These are phyloP conservation scores for Peromyscus eremicus DNA, from an alignment of 2,797 vertebrate species.

Conservation along the genomic window DNA sequence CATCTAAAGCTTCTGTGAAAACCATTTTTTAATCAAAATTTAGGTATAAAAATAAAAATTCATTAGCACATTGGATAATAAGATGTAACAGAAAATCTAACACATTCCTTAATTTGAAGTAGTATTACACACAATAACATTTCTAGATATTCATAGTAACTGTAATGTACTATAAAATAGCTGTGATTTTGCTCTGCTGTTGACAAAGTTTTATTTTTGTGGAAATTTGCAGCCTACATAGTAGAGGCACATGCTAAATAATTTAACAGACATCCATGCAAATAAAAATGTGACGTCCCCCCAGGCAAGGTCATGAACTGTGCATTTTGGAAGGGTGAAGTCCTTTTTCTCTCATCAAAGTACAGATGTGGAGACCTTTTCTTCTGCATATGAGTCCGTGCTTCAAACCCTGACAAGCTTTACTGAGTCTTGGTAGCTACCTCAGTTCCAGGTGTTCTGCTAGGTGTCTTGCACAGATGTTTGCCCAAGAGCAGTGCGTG, in stretches of 20 bases:
- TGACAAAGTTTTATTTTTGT: conserved; percentile 43
- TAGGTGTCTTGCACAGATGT: conserved; percentile 23
- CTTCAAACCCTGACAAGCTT: conserved; percentile 1
- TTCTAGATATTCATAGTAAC: neutral
- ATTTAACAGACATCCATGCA: neutral
- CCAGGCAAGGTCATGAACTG: neutral
- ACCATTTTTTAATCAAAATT: conserved; percentile 22
- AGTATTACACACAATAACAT: neutral
- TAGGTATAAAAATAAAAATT: conserved; percentile 12
- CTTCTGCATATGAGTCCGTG: neutral
- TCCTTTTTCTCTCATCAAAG: neutral
- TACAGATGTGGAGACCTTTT: neutral
- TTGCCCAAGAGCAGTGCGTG: neutral
- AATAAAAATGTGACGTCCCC: neutral
- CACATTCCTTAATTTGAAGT: conserved; percentile 30
- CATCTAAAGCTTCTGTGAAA: neutral
- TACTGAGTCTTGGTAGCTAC: neutral
- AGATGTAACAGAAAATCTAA: conserved; percentile 24
- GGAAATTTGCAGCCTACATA: neutral
- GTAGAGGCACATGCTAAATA: conserved; percentile 34
- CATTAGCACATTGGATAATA: conserved; percentile 20
- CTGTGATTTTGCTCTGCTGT: neutral
- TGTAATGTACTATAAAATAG: neutral
- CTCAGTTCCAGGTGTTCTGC: neutral
- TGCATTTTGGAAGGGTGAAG: neutral